phyloP scores from a whole-genome alignment of 2,113 vertebrate species.

The Fregetta grallaria region DNA sequence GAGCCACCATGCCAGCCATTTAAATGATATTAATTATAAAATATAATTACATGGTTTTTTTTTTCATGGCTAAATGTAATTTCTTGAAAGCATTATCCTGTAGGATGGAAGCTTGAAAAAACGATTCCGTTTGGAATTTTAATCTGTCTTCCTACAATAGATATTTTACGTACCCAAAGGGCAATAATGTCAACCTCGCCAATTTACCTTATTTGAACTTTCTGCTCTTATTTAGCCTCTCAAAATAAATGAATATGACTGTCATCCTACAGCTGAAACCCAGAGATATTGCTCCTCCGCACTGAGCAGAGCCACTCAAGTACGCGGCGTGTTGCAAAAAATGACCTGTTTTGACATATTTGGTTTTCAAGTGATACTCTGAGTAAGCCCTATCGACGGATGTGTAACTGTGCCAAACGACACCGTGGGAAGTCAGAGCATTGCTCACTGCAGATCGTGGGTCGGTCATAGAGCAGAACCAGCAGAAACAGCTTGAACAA shows the following conservation, averaged over 20 bases:
- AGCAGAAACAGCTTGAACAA: not conserved
- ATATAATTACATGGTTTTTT: not conserved
- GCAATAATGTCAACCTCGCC: accelerated
- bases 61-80: not conserved
- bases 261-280: not conserved
- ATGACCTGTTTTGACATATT: not conserved
- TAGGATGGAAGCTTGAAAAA: slow-evolving; percentile 2
- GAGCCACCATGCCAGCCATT: not conserved
- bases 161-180: not conserved
- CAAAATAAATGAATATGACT: not conserved
- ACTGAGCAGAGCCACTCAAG: not conserved
- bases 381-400: not conserved
- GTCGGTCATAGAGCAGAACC: not conserved
- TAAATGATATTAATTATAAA: not conserved
- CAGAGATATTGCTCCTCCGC: not conserved
- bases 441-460: not conserved
- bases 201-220: not conserved
- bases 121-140: slow-evolving; percentile 7
- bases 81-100: slow-evolving; percentile 10
- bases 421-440: not conserved
- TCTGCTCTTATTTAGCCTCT: not conserved
- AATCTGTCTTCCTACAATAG: not conserved
- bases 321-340: not conserved
- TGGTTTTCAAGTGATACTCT: not conserved
- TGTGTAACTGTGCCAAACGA: not conserved